Base-by-base conservation (phyloP, 2,113 vertebrate genomes). In the Spilogale gracilis region DNA sequence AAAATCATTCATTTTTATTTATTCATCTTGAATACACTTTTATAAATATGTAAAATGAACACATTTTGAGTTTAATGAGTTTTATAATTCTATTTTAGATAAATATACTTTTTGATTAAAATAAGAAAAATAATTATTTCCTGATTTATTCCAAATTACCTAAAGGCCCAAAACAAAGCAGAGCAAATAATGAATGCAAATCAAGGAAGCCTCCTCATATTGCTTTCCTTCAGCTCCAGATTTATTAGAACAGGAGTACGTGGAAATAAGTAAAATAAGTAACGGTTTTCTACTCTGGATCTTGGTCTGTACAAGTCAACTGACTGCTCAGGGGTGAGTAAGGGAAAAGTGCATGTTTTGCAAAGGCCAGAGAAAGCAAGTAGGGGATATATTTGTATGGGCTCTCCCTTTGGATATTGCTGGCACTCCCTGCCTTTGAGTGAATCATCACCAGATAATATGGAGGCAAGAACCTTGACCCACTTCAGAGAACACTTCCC, bases 121-220 rank as follows among this genome's bases (percentile, higher is more conserved):
- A 54, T 78, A 82, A 89, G 61, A 93, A 93, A 98, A 95, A 96
- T 52, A 88, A 96, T 97, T 95, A 95, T 98, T 96, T 96, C 50
- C n/a, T 95, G 81, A 93, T 96, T 96, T 96, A 94, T 96, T 96
- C 81, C 92, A 94, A 97, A 96, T 97, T 95, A 96, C 43, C 60
- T 89, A 87, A 85, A 91, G 76, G 50, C 56, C 91, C 85, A 97
- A 96, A 96, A 92, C 84, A 96, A 88, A 97, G 91, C 61, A 96
- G 27, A 95, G 90, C 65, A 95, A 92, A 96, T 97, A 94, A 96
- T 79, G 56, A 73, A 94, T 97, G n/a, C 91, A 97, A 94, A 96
- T 97, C 85, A 92, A n/a, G 38, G 88, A 88, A 74, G 65, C 88
- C 43, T 50, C 43, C 27, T 23, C n/a, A 74, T 67, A n/a, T 17